Percentiles rank a stretch among this genome's conserved stretches.
These are phyloP conservation scores for Siniperca knerii DNA, from an alignment of 2,113 vertebrate species.

Conservation along the genomic window DNA sequence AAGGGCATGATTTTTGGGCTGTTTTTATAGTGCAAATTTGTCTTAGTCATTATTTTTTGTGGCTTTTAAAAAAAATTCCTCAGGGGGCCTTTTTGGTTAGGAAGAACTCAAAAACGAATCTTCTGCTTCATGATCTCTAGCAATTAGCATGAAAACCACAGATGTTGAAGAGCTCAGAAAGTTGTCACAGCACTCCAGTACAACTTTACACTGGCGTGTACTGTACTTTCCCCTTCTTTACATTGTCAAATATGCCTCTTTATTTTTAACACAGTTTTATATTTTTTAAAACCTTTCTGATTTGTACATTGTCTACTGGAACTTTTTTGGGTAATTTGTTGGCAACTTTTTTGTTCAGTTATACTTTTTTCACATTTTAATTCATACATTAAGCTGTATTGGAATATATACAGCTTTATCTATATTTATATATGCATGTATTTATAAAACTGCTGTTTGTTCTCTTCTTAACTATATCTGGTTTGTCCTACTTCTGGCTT, in stretches of 20 bases:
- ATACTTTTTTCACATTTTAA: neutral
- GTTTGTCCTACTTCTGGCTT: neutral
- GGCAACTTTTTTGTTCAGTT: neutral
- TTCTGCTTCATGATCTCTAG: neutral
- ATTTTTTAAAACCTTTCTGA: neutral
- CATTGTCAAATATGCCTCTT: neutral
- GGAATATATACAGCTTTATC: neutral
- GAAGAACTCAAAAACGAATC: neutral
- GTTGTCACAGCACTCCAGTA: neutral
- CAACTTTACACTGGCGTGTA: neutral
- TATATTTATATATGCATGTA: neutral
- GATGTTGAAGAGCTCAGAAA: neutral
- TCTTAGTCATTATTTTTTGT: neutral
- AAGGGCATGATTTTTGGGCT: neutral
- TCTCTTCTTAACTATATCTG: neutral
- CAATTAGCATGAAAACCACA: neutral
- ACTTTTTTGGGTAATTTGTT: neutral
- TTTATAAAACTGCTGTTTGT: neutral
- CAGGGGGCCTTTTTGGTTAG: neutral
- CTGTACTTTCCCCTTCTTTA: neutral
- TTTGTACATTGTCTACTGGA: neutral
- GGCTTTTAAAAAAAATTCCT: neutral
- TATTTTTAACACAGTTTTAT: neutral
- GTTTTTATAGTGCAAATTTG: slow-evolving; percentile 21
- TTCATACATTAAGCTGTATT: neutral